Base-by-base conservation (phyloP, 2,797 vertebrate genomes). In the Enteromius trimaculatus region DNA sequence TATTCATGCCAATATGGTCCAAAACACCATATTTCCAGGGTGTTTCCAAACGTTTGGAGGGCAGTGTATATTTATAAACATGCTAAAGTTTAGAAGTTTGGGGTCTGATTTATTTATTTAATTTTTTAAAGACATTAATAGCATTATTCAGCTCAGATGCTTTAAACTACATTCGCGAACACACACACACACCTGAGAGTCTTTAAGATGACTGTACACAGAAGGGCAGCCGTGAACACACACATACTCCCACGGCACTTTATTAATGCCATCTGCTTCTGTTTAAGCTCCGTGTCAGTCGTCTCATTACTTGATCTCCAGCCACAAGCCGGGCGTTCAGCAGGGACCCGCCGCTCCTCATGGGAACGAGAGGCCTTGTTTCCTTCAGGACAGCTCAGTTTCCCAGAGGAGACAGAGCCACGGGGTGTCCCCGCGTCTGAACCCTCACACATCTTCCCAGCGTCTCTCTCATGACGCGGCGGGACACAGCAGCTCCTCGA, bases 181-280 rank as follows among this genome's bases (percentile, higher is more conserved):
- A 21, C 23, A 47, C 13, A 70, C 70, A 85, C 79, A 82, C 26
- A 76, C 81, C 81, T 62, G 71, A 64, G 81, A 82, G 79, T 66
- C 70, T 86, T 79, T 71, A 80, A 80, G 49, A 81, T 37, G 47
- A 39, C 29, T 62, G 42, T 51, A 76, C 51, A 64, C n/a, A 71
- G 65, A 75, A 44, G 71, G 19, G 82, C 4, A 81, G 21, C 53
- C 13, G 55, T 69, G 69, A 55, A n/a, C 39, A 64, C 80, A 51
- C 70, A 60, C 66, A 74, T 31, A 60, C 39, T 14, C 39, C 68
- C 31, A 87, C 84, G 86, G 87, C 82, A 90, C 90, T 92, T 93
- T 92, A 93, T 93, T 91, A 92, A 89, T 78, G 17, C 87, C 93
- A 95, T 93, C 92, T 95, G 93, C 91, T 94, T 92, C 86, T 81